Evolutionary conservation across 1,140 invertebrate genomes (phyloP), one percentile per base, ranked within the genome.

Genomic region (Drosophila leontia): DNA sequence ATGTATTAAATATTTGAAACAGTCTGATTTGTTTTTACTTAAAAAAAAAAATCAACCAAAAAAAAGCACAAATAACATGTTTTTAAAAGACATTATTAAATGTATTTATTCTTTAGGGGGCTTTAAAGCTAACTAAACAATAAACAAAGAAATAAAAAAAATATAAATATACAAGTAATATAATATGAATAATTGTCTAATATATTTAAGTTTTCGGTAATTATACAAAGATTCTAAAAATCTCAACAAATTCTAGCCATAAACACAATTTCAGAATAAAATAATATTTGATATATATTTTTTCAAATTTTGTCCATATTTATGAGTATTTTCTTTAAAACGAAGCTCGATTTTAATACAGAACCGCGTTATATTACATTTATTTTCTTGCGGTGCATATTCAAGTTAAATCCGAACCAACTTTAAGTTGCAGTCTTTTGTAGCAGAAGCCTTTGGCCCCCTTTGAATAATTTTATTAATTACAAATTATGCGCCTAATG

Each of bases 401-500:
- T 39, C 53, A 34, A 19, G 56, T 60, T 51, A 2, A 51, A 51
- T 56, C 39, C 56, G 29, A 19, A 19, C 42, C 32, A 45, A 26
- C 34, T 58, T 75, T 67, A 35, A 60, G 57, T 44, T 63, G 39
- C 12, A 13, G 53, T 29, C 35, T 29, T 39, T 68, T 39, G 23
- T 53, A 48, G 3, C 45, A 34, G 63, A 59, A 61, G 60, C 80
- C 77, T 75, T 65, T 76, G 75, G 77, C 50, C 29, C 47, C 61
- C 45, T 60, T 69, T 81, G 61, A 65, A 88, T 84, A 80, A 80
- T 80, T 88, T 78, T 84, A 88, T 88, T 88, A 88, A 88, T 88
- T 88, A 88, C 76, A 84, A 88, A 88, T 88, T 88, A 88, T 88
- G 84, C 84, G 80, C 77, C 78, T 88, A 88, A 88, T 88, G 74